Base-by-base conservation (phyloP, 2,888 invertebrate species). In the Scaeva pyrastri region DNA sequence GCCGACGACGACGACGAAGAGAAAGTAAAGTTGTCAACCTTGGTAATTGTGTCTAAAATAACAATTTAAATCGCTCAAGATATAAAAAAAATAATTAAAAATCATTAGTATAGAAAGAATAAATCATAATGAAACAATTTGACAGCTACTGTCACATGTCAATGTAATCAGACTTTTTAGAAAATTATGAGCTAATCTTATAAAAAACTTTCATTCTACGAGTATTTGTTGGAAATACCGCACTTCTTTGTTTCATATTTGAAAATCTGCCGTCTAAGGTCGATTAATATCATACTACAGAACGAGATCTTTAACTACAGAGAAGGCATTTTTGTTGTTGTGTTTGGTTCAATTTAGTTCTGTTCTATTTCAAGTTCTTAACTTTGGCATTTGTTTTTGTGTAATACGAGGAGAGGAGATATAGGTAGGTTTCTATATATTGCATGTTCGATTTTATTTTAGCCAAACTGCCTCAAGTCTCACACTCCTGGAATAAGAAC, bases 1-100 rank as follows among this genome's bases (percentile, higher is more conserved):
- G 8, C 31, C 31, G 8, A 31, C 31, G 31, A 31, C 31, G 31
- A 31, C 31, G 60, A 14, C 36, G 19, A 39, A 71, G 75, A 79
- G 84, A 85, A 80, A 85, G 84, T 85, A 66, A 79, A 84, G 36
- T 68, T 76, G 80, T 75, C 80, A 80, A 76, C 84, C 84, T 85
- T 85, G 84, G 55, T 4, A 16, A 58, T 14, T 79, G 43, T 79
- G 70, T 78, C 56, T 70, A 21, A 36, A 48, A 26, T n/a, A 56
- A 45, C 48, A 66, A 79, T 71, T 70, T 48, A 64, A 77, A 78
- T 48, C 58, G 31, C n/a, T n/a, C n/a, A 31, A 39, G 36, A 36
- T 6, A 60, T 12, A 68, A 36, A 39, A 19, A 52, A 10, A n/a
- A 8, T 62, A n/a, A 36, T 19, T 36, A 48, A 31, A 56, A 16